Evolutionary conservation across 1,140 invertebrate species (phyloP), one percentile per base, ranked within the genome.

Genomic region (Acromyrmex echinatior): DNA sequence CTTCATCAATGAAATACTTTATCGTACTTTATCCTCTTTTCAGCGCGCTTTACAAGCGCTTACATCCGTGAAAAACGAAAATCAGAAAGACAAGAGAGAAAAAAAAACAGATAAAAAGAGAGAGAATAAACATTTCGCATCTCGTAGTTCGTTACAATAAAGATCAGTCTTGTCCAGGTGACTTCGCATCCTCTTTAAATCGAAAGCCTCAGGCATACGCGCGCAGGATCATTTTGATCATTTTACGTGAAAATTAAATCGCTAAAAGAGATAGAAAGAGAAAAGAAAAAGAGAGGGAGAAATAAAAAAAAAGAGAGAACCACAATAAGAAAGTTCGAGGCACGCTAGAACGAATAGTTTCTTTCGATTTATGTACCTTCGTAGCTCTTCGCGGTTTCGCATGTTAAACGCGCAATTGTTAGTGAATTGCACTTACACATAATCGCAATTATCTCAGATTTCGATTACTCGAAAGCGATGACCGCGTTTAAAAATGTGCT

Each of bases 101-200:
- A 9, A 62, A 25, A 49, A 10, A 45, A 76, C 14, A 81, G 63
- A 66, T 18, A 16, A 49, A 88, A 35, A 79, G 18, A 21, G 60
- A 86, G 56, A 68, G 28, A 80, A 74, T 63, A 70, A 63, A 80
- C 56, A 10, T 66, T 70, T 51, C 25, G 71, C 65, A n/a, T 87
- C 28, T 86, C 56, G 79, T 80, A 73, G 31, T 51, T 51, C 65
- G 31, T 89, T 77, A 82, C 76, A 51, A 35, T 77, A 87, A 86
- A 87, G 92, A 93, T 93, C 93, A 94, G 93, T 94, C 93, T 94
- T 93, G 74, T 88, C 91, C 82, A 63, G 91, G 77, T 93, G 91
- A 93, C 87, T 92, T 88, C 89, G 87, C 88, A 87, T 90, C 73
- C 63, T 82, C 58, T 92, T 91, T 87, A 90, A 94, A 93, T 92